Base-by-base conservation (phyloP, 2,888 invertebrate genomes). In the Nomada fabriciana region DNA sequence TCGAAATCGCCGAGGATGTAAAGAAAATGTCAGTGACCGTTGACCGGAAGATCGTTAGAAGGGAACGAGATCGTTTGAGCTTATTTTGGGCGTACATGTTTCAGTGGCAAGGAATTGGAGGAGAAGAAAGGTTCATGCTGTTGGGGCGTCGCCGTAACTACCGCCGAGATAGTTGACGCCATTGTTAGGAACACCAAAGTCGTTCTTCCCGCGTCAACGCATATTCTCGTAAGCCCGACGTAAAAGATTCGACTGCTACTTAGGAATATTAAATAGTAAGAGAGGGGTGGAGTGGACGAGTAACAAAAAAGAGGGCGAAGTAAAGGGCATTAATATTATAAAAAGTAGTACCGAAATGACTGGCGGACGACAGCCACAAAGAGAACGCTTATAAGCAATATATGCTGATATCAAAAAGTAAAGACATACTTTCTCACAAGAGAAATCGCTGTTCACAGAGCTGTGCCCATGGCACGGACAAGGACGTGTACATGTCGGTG, bases 401-500 rank as follows among this genome's bases (percentile, higher is more conserved):
- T 7, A 36, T 36, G 5, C 36, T 7, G 36, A 36, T 7, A 36
- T 7, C 5, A 36, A 36, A 47, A 47, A 47, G 47, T 15, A 47
- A 47, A 47, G 36, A 7, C 36, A 7, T 36, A 5, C 20, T 10
- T 7, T 20, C 20, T 43, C 42, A 10, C 15, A 36, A 25, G 10
- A n/a, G 23, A 18, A 72, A 78, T 15, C 5, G 68, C 29, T 79
- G 59, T 80, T 69, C 77, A 36, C 84, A 92, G 92, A 92, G 89
- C 71, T 94, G 89, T 81, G 87, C 86, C 61, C 95, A 95, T 89
- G 95, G 95, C 59, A 95, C 95, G 78, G 94, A 94, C 82, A 94
- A 95, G 89, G 96, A 96, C 83, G 95, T 96, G 72, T 96, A 94
- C 92, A 93, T 96, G 91, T 95, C 95, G 67, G 92, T 96, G 74